A percentile compares a stretch with the other conserved stretches of the same genome.
Conservation (phyloP, 2,113 vertebrate species). For the Cavia porcellus region DNA sequence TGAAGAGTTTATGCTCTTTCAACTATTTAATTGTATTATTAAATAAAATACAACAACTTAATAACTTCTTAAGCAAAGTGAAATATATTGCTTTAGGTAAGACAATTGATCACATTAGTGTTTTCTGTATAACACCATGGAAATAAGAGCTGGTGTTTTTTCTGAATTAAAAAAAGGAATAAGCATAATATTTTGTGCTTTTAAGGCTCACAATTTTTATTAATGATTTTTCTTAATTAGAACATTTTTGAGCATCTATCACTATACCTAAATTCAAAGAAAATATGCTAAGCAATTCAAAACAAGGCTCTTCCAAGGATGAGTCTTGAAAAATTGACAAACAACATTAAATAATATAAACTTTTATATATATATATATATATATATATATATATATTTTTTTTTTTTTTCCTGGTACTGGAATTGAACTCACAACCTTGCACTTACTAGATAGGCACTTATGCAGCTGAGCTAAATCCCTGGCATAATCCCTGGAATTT, state of each 20-base stretch:
- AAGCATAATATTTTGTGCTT: not conserved
- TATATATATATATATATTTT: too few species aligned
- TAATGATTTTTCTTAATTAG: not conserved
- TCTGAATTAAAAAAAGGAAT: not conserved
- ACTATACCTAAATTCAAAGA: not conserved
- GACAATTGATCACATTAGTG: not conserved
- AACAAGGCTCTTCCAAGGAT: not conserved
- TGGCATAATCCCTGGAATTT: too few species aligned
- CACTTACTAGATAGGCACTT: too few species aligned
- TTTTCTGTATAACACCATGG: not conserved
- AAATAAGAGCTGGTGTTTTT: not conserved
- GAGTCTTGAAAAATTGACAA: not conserved
- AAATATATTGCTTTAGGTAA: not conserved
- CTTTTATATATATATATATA: not conserved
- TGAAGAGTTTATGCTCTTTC: not conserved
- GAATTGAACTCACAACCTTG: too few species aligned
- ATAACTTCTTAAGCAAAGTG: not conserved
- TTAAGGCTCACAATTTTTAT: not conserved
- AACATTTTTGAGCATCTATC: not conserved
- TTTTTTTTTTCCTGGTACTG: too few species aligned
- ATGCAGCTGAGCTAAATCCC: too few species aligned
- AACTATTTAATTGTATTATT: not conserved
- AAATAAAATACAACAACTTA: not conserved
- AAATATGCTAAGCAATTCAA: not conserved
- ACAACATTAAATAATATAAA: not conserved